Base-by-base conservation (phyloP, 2,888 invertebrate species). In the Chromoteleia sp. region DNA sequence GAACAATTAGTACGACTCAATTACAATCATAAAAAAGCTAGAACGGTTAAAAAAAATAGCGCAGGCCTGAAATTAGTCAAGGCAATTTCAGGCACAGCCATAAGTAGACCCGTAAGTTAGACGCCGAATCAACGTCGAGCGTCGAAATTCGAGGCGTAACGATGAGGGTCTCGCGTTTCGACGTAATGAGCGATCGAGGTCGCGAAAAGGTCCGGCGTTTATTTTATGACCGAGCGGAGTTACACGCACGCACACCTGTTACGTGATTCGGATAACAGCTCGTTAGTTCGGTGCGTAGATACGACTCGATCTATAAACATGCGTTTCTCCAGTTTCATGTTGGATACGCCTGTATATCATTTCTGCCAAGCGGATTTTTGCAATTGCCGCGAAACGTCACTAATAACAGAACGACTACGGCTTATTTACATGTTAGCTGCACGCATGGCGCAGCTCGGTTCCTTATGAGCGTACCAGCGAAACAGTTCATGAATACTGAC, bases 371-470 rank as follows among this genome's bases (percentile, higher is more conserved):
- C 79, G 63, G 50, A 87, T 86, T 87, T 87, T 86, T 87, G 54
- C 67, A 33, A 30, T 59, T 68, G 67, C 81, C 84, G 76, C 79
- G 82, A 83, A 86, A 87, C 83, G 84, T 84, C 82, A 83, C 84
- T 86, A 87, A 89, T 88, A 88, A 88, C 87, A 86, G 84, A 78
- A 83, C 67, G 81, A 67, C 75, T 81, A 80, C 81, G 74, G 79
- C 86, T 87, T 85, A 88, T 88, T 89, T 87, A 87, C 87, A 88
- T 88, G 85, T 82, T 81, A 63, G 68, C 80, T 65, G 59, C 80
- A 84, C 79, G 70, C 70, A 65, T 59, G 63, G 52, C 73, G 52
- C 67, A 63, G 33, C 67, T 58, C 50, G 52, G 83, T 67, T 84
- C 81, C 76, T 73, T 78, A 54, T 36, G 65, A 65, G 48, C 52